Percentiles rank a stretch among this genome's conserved stretches.
phyloP scores from a whole-genome alignment of 2,113 vertebrate genomes.

The Daphoenositta chrysoptera region DNA sequence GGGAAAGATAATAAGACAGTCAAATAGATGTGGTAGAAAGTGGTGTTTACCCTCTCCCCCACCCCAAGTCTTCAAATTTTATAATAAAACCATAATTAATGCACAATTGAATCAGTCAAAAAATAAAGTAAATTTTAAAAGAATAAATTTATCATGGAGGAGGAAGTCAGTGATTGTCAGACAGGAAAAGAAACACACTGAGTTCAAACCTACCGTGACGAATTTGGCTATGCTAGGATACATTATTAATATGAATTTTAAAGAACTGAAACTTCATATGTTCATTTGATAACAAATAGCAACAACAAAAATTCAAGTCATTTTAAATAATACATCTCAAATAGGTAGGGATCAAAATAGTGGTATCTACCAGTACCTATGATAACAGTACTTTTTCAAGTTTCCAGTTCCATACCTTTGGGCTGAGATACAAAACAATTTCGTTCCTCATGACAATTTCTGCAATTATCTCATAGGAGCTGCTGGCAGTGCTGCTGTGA shows the following conservation, averaged over 20 bases:
- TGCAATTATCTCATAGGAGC: background rate
- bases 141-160: background rate
- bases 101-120: background rate
- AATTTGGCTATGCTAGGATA: background rate
- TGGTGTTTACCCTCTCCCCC: accelerated
- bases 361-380: background rate
- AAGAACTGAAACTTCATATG: background rate
- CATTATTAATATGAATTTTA: conserved; percentile 1
- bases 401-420: background rate
- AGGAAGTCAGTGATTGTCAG: background rate
- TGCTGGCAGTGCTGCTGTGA: background rate
- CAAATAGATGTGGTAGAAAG: background rate
- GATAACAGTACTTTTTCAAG: background rate
- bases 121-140: background rate
- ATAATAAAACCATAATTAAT: background rate
- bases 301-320: background rate
- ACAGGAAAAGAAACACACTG: background rate
- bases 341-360: background rate
- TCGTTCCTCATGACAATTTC: background rate
- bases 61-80: background rate
- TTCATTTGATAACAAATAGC: background rate
- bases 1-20: background rate
- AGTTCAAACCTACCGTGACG: conserved; percentile 9
- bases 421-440: background rate
- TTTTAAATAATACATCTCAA: background rate